Evolutionary conservation across 2,888 invertebrate genomes (phyloP), one percentile per base, ranked within the genome.

Genomic region (Mythimna impura): DNA sequence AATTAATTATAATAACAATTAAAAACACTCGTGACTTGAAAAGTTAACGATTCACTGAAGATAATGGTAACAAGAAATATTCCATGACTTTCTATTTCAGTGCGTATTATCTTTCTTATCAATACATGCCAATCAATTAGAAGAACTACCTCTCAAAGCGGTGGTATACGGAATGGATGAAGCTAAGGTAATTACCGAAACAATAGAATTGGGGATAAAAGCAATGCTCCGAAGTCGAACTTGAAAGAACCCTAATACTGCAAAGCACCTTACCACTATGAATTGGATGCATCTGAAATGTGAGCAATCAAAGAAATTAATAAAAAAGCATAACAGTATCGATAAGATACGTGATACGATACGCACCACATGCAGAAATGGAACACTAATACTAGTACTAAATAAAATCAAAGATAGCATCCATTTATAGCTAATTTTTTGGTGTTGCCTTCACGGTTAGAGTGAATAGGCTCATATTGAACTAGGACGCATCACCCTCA

Each of bases 71-170:
- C 70, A 60, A 34, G 25, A 60, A 78, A 47, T 52, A 69, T 78
- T 78, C 58, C 43, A 20, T 4, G 52, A 47, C 52, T 60, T 70
- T 47, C 71, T 54, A 52, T 54, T 57, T 43, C 2, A 34, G 20
- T 22, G 36, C 14, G 36, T 43, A 71, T 74, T 61, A 78, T 78
- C 78, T 74, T 47, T 78, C 78, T 74, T 47, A 74, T 74, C 71
- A 52, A 50, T 50, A 30, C 7, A 58, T 64, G 9, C 9, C 25
- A 8, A 76, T 50, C 30, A 52, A 68, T 52, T 30, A 52, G 69
- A 70, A 70, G 57, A 47, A 54, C 14, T 22, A 60, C 43, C 58
- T 78, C 36, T 74, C 3, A 61, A 47, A 61, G 30, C 8, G 17
- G 54, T 67, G 57, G 22, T 10, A 14, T 25, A 43, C 25, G 14